A percentile compares a stretch with the other conserved stretches of the same genome.
Conservation (phyloP, 2,888 invertebrate genomes). For the Exocentrus adspersus region DNA sequence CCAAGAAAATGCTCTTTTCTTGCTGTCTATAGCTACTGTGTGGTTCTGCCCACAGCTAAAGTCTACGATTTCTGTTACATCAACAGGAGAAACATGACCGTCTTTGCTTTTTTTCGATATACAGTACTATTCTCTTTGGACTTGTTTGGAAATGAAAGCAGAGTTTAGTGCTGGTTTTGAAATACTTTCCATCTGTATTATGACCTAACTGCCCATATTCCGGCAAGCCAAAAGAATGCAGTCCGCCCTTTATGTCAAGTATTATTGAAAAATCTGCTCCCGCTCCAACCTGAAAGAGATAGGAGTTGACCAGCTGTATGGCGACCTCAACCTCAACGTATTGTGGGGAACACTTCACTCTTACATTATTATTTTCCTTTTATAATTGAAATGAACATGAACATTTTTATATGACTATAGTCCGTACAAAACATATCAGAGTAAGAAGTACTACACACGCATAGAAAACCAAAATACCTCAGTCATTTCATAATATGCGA, state of each 20-base stretch:
- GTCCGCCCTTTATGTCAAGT: slow-evolving; percentile 85
- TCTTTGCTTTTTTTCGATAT: slow-evolving; percentile 89
- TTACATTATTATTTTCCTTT: too few species aligned
- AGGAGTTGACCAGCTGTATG: too few species aligned
- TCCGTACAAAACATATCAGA: too few species aligned
- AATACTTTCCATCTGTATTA: slow-evolving; percentile 95
- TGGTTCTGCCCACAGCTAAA: slow-evolving; percentile 93
- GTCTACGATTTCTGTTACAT: slow-evolving; percentile 88
- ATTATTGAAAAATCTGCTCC: slow-evolving; percentile 95
- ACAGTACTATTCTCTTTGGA: slow-evolving; percentile 86
- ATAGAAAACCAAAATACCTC: too few species aligned
- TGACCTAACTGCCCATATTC: slow-evolving; percentile 95
- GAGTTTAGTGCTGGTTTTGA: slow-evolving; percentile 88
- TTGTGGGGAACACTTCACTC: too few species aligned
- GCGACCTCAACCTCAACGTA: too few species aligned
- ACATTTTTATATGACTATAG: too few species aligned
- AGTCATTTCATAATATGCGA: too few species aligned
- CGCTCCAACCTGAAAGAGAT: slow-evolving; percentile 69
- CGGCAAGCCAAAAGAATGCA: slow-evolving; percentile 92
- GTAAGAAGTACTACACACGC: too few species aligned
- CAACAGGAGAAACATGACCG: slow-evolving; percentile 83
- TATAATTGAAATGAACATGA: too few species aligned
- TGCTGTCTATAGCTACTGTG: slow-evolving; percentile 88
- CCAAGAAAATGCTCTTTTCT: slow-evolving; percentile 92
- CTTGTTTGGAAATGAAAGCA: slow-evolving; percentile 86